phyloP scores from a whole-genome alignment of 2,888 invertebrate genomes.

The Mythimna ferrago region DNA sequence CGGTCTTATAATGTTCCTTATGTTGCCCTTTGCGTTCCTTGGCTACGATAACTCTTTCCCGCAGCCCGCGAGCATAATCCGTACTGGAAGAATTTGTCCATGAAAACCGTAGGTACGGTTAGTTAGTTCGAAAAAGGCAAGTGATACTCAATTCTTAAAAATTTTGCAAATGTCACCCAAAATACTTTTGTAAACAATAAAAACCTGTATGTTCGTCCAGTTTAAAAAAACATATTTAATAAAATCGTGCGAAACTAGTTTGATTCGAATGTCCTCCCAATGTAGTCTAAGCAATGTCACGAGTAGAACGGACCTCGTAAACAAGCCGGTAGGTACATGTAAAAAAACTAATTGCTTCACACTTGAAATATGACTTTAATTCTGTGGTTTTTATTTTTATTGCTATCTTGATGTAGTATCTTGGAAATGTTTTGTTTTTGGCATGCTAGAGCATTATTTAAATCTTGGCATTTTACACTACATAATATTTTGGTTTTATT shows the following conservation, averaged over 20 bases:
- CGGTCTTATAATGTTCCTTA: too few species aligned
- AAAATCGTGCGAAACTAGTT: constrained; percentile 35
- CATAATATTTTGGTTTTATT: too few species aligned
- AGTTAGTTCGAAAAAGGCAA: too few species aligned
- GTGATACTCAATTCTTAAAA: too few species aligned
- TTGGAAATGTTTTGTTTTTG: constrained; percentile 10
- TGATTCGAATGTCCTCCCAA: constrained; percentile 46
- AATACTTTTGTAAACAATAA: background rate
- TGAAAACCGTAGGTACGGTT: too few species aligned
- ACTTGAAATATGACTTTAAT: constrained; percentile 44
- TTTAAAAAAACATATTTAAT: background rate
- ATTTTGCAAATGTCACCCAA: background rate
- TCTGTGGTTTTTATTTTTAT: constrained; percentile 45
- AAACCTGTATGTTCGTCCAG: background rate
- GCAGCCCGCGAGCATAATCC: too few species aligned
- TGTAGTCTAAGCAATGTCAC: constrained; percentile 30
- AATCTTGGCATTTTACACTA: background rate
- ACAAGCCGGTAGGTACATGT: constrained; percentile 32
- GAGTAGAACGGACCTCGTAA: constrained; percentile 36
- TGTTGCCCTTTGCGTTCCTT: too few species aligned
- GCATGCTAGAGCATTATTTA: background rate
- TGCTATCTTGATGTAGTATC: constrained; percentile 27
- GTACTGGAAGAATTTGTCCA: too few species aligned
- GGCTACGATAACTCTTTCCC: too few species aligned
- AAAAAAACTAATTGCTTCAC: constrained; percentile 57